A percentile compares a stretch with the other conserved stretches of the same genome.
phyloP scores from a whole-genome alignment of 2,113 vertebrate genomes.

The Orcinus orca region DNA sequence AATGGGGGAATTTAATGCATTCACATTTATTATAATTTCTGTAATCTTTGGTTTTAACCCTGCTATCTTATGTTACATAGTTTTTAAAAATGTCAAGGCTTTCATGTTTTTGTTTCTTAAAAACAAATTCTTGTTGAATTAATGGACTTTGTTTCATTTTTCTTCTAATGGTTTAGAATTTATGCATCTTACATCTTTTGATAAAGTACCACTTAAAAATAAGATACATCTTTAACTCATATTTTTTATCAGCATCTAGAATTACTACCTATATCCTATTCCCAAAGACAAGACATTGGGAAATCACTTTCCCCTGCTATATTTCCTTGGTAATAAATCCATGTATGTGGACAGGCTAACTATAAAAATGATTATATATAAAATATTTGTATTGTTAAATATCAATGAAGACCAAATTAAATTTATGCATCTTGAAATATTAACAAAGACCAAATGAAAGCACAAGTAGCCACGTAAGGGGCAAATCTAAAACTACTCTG shows the following conservation, averaged over 20 bases:
- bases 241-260: neutral
- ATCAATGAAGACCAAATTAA: neutral
- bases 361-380: neutral
- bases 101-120: neutral
- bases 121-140: neutral
- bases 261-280: neutral
- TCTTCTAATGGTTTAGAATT: neutral
- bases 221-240: neutral
- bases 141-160: neutral
- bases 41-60: neutral
- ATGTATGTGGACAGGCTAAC: neutral
- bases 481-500: neutral
- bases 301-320: neutral
- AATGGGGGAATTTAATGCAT: neutral
- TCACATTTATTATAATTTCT: neutral
- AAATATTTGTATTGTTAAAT: neutral
- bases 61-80: neutral
- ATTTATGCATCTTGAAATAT: neutral
- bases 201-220: neutral
- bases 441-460: conserved; percentile 1
- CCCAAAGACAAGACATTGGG: neutral
- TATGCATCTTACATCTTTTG: neutral
- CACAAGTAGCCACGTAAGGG: neutral
- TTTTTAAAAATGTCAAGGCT: neutral
- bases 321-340: neutral